phyloP scores from a whole-genome alignment of 1,140 invertebrate genomes.

The Drosophila lowei region DNA sequence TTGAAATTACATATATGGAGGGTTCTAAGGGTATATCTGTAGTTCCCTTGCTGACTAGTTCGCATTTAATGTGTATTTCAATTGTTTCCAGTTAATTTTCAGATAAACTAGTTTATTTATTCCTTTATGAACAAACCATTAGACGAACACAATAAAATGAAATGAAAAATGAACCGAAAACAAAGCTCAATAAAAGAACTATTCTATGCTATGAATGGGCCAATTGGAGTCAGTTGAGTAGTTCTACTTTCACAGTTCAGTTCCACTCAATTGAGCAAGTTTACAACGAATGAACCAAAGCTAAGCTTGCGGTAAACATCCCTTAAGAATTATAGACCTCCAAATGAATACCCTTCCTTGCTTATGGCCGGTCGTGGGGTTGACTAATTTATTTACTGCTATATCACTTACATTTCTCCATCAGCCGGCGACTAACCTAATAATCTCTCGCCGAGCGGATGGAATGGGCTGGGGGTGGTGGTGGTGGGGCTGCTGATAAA shows the following conservation, averaged over 20 bases:
- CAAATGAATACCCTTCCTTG: no score
- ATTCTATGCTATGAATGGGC: slow-evolving; percentile 6
- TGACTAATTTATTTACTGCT: slow-evolving; percentile 57
- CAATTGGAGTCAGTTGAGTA: slow-evolving; percentile 43
- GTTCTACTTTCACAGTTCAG: slow-evolving; percentile 44
- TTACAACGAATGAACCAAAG: slow-evolving; percentile 47
- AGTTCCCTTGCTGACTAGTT: no score
- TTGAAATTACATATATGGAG: no score
- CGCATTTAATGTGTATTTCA: no score
- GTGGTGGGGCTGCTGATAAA: slow-evolving; percentile 29
- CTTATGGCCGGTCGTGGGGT: not conserved
- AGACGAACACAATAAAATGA: slow-evolving; percentile 2
- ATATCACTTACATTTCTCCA: slow-evolving; percentile 57
- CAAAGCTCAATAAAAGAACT: slow-evolving; percentile 18
- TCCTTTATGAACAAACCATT: slow-evolving; percentile 12
- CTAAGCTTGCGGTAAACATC: slow-evolving; percentile 5
- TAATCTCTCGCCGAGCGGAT: slow-evolving; percentile 42
- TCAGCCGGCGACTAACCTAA: slow-evolving; percentile 47
- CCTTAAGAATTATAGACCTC: no score
- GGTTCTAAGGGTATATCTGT: no score
- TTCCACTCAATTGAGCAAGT: slow-evolving; percentile 51
- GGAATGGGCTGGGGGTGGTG: not conserved
- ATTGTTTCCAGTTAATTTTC: no score
- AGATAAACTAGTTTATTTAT: no score
- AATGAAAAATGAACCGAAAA: slow-evolving; percentile 29